phyloP scores from a whole-genome alignment of 2,888 invertebrate species.

The Epicampocera succincta region DNA sequence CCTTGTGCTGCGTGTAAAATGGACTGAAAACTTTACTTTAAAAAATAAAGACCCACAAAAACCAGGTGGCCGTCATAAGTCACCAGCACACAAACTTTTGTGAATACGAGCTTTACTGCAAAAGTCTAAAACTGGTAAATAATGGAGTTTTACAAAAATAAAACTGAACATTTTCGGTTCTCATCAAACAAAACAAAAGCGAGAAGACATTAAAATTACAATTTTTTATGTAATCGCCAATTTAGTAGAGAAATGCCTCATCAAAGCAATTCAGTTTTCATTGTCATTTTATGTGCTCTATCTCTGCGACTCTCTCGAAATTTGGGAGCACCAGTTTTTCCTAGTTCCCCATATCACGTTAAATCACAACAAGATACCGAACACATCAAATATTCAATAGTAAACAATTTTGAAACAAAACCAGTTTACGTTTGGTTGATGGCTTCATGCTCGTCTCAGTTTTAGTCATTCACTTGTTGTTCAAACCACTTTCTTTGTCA shows the following conservation, averaged over 20 bases:
- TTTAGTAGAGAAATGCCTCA: conserved; percentile 1
- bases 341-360: conserved; percentile 8
- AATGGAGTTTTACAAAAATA: not conserved
- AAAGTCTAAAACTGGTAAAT: no score
- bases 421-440: conserved; percentile 8
- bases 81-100: no score
- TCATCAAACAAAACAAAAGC: not conserved
- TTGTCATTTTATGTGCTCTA: conserved; percentile 1
- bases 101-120: no score
- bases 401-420: not conserved
- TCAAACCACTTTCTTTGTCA: conserved; percentile 56
- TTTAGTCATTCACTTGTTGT: conserved; percentile 12
- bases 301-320: not conserved
- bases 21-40: no score
- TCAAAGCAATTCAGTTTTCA: not conserved
- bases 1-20: no score
- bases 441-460: not conserved
- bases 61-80: no score
- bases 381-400: not conserved
- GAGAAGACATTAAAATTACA: not conserved
- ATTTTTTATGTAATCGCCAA: conserved; percentile 40
- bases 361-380: no score
- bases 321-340: not conserved
- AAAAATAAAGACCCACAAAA: no score
- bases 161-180: conserved; percentile 31